phyloP scores from a whole-genome alignment of 2,888 invertebrate species.

The Drosophila nigricruria region DNA sequence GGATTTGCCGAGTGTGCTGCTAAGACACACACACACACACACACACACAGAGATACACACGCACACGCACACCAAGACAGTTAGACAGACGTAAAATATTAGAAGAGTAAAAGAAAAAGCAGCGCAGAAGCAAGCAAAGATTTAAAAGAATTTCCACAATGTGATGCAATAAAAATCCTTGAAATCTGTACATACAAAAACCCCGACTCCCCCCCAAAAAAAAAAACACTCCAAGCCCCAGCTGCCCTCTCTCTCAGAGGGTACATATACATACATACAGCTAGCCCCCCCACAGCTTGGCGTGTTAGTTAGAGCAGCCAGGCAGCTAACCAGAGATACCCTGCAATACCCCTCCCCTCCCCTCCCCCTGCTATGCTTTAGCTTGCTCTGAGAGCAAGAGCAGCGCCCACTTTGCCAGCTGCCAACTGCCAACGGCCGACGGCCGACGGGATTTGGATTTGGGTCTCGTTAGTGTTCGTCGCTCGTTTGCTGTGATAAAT shows the following conservation, averaged over 20 bases:
- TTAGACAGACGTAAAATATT: conserved; percentile 65
- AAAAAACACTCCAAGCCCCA: background rate
- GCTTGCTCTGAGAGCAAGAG: conserved; percentile 17
- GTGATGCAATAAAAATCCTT: conserved; percentile 82
- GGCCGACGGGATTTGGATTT: conserved; percentile 76
- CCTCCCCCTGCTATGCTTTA: background rate
- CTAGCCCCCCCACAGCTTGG: background rate
- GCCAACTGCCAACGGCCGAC: conserved; percentile 63
- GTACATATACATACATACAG: conserved; percentile 7
- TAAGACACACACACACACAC: conserved; percentile 17
- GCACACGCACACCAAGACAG: conserved; percentile 12
- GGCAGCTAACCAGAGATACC: conserved; percentile 37
- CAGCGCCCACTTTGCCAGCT: conserved; percentile 27
- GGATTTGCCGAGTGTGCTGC: conserved; percentile 46
- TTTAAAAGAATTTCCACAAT: conserved; percentile 83
- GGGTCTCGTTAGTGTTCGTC: conserved; percentile 80
- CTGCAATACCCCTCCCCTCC: background rate
- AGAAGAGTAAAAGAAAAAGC: conserved; percentile 77
- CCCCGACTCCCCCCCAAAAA: background rate
- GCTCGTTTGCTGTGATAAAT: conserved; percentile 81
- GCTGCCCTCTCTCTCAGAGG: background rate
- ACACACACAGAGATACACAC: conserved; percentile 7
- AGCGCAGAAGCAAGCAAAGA: conserved; percentile 77
- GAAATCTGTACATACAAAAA: conserved; percentile 69
- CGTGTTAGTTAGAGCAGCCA: conserved; percentile 45